These are phyloP conservation scores for Baronia brevicornis DNA, from an alignment of 2,888 invertebrate species.

Conservation along the genomic window DNA sequence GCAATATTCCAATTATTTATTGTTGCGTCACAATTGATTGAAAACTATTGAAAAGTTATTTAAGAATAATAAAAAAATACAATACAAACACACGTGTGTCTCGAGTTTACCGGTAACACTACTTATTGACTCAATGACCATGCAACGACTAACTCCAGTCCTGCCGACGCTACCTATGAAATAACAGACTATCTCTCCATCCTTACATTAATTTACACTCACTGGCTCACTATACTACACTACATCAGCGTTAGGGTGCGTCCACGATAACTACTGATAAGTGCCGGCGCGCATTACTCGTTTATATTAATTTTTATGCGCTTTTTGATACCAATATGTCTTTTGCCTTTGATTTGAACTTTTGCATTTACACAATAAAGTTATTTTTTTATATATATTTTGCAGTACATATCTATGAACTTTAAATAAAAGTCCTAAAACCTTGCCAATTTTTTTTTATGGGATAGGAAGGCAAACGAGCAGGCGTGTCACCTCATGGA, in stretches of 20 bases:
- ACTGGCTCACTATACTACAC: conserved; percentile 2
- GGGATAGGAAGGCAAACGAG: too few species aligned
- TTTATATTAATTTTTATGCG: too few species aligned
- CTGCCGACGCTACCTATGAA: conserved; percentile 16
- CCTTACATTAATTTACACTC: too few species aligned
- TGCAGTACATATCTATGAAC: too few species aligned
- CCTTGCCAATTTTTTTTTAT: too few species aligned
- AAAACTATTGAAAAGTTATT: conserved; percentile 1
- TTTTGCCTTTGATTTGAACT: too few species aligned
- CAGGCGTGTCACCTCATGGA: too few species aligned
- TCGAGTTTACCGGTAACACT: conserved; percentile 12
- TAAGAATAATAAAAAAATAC: conserved; percentile 1
- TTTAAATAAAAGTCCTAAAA: too few species aligned
- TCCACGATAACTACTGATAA: conserved; percentile 19
- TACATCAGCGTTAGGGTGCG: conserved; percentile 9
- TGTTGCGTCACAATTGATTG: not conserved
- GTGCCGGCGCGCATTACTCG: conserved; percentile 12
- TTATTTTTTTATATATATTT: too few species aligned
- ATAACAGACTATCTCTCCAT: conserved; percentile 19
- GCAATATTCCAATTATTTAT: too few species aligned
- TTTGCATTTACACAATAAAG: too few species aligned
- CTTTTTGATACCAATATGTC: too few species aligned
- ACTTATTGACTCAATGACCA: conserved; percentile 7
- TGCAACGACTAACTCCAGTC: conserved; percentile 10
- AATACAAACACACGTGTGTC: not conserved